Conservation (phyloP, 2,888 invertebrate genomes). For the Pteria penguin region DNA sequence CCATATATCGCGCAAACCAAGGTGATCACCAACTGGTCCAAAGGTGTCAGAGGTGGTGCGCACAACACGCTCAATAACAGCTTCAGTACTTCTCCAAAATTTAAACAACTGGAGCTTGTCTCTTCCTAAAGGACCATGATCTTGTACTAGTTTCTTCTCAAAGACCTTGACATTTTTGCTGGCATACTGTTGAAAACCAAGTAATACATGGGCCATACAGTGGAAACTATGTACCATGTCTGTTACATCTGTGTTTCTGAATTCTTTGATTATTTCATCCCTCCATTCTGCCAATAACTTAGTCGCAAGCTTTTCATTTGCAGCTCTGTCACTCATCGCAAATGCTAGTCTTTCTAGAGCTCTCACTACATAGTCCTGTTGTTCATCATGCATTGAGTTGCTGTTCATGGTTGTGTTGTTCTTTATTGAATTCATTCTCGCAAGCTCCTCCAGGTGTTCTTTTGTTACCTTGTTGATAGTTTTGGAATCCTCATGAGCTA, state of each 20-base stretch:
- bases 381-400: too few relatives aligned
- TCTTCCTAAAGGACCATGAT: constrained; percentile 39
- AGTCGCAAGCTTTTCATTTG: constrained; percentile 27
- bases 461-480: neutral
- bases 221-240: constrained; percentile 26
- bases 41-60: constrained; percentile 37
- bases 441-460: neutral
- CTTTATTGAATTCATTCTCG: neutral
- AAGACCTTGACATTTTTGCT: neutral
- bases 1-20: constrained; percentile 43
- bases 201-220: constrained; percentile 47
- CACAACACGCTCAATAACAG: constrained; percentile 37
- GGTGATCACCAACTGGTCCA: constrained; percentile 43
- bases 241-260: neutral
- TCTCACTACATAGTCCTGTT: neutral
- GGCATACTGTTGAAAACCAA: constrained; percentile 33
- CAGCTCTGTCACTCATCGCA: constrained; percentile 31
- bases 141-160: constrained; percentile 1
- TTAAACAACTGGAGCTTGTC: constrained; percentile 36
- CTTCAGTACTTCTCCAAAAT: constrained; percentile 39
- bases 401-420: too few relatives aligned
- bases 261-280: constrained; percentile 5
- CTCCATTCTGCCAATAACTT: constrained; percentile 23
- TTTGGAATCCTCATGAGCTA: neutral
- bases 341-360: constrained; percentile 22